phyloP scores from a whole-genome alignment of 2,113 vertebrate species.

The Synodontis membranacea region DNA sequence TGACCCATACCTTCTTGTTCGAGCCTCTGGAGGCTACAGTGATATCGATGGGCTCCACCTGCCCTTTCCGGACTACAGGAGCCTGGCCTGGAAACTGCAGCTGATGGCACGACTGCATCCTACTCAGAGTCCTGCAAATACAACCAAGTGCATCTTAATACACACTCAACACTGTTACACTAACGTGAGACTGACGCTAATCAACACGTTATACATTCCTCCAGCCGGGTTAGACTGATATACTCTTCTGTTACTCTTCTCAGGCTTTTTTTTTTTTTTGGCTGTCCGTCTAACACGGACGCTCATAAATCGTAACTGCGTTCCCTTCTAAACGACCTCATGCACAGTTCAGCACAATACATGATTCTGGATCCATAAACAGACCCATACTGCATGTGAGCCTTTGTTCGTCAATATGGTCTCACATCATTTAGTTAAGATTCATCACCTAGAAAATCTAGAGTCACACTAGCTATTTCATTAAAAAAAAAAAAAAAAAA shows the following conservation, averaged over 20 bases:
- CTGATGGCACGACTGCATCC: conserved; percentile 85
- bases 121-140: conserved; percentile 80
- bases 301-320: background rate
- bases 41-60: conserved; percentile 83
- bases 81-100: conserved; percentile 81
- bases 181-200: background rate
- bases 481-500: background rate
- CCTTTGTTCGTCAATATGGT: background rate
- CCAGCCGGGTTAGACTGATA: background rate
- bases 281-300: background rate
- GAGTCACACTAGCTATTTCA: background rate
- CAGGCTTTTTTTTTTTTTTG: background rate
- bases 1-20: conserved; percentile 88
- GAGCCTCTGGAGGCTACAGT: conserved; percentile 83
- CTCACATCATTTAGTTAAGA: background rate
- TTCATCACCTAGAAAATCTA: background rate
- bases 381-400: background rate
- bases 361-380: background rate
- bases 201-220: background rate
- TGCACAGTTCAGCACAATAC: background rate
- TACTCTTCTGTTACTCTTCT: too few species aligned
- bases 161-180: background rate
- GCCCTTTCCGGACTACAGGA: conserved; percentile 86
- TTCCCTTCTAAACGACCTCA: background rate
- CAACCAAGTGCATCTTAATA: background rate